Evolutionary conservation across 30 jellyfish, hydroid and myxozoan species (phyloP), one percentile per base, ranked within the genome.

Genomic region (Nemopilema nomurai): DNA sequence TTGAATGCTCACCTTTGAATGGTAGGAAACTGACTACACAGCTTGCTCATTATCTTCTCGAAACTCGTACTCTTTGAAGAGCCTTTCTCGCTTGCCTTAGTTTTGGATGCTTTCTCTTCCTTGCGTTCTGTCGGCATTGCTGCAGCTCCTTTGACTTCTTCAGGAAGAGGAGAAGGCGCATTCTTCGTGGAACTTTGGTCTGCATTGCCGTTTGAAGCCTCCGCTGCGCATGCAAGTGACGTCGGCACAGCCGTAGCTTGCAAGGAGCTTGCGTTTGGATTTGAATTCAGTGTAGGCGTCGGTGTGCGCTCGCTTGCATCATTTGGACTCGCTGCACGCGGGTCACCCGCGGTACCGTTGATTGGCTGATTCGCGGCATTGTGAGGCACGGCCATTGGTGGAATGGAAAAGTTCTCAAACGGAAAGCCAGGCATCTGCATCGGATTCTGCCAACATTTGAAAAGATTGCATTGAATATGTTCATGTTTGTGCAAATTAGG

Each of bases 21-120:
- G 29, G 62, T 71, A 18, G 92, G 97, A 68, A 81, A 89, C 51
- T 69, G 67, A 0, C 83, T 22, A 50, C 88, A 78, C 26, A 89
- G 90, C 71, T 67, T 74, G 69, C 49, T 65, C 76, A 89, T 84
- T 41, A 89, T 83, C 70, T 76, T 73, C 25, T 84, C 93, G 31
- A 74, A 84, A 64, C 75, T 89, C 74, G 77, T 49, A 16, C 90
- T 77, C 74, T 82, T 82, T 57, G 81, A 75, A 6, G 73, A 28
- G 19, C 68, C 68, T 51, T 51, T 82, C 31, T 27, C 72, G 76
- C 28, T 69, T 13, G 89, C 53, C 67, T 68, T 75, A 6, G 24
- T 70, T 1, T 66, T 50, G 32, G 68, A 77, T 3, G 13, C 57
- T 13, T 41, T 41, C 57, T 41, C 69, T 8, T 19, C 28, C 31